A percentile compares a stretch with the other conserved stretches of the same genome.
phyloP scores from a whole-genome alignment of 2,888 invertebrate species.

The Pimpla rufipes region DNA sequence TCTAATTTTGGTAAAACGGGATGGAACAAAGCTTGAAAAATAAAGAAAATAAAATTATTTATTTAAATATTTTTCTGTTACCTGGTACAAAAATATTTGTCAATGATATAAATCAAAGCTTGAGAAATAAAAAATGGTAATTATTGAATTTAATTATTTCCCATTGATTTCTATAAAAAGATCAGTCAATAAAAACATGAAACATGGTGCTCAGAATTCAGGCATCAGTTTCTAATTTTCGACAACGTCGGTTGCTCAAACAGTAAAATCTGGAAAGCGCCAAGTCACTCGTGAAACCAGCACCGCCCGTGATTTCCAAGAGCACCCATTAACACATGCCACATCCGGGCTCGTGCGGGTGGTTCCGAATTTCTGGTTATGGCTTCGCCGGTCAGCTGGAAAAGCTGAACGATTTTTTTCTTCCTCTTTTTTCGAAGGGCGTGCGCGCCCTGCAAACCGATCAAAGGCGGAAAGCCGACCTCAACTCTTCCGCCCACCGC shows the following conservation, averaged over 20 bases:
- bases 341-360: conserved; percentile 73
- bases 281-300: conserved; percentile 30
- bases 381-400: conserved; percentile 47
- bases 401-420: conserved; percentile 67
- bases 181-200: not conserved
- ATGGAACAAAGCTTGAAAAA: too few relatives aligned
- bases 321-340: conserved; percentile 70
- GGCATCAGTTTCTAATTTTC: not conserved
- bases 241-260: not conserved
- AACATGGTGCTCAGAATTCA: not conserved
- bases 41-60: too few relatives aligned
- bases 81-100: too few relatives aligned
- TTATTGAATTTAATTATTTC: too few relatives aligned
- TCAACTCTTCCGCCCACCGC: conserved; percentile 74
- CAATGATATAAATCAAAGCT: too few relatives aligned
- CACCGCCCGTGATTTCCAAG: conserved; percentile 36
- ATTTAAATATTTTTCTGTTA: too few relatives aligned
- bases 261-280: conserved; percentile 1
- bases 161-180: too few relatives aligned
- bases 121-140: too few relatives aligned
- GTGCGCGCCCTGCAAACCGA: conserved; percentile 49
- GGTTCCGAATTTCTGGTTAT: conserved; percentile 70
- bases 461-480: conserved; percentile 71
- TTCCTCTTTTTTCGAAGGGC: conserved; percentile 50
- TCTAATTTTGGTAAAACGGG: too few relatives aligned